A percentile compares a stretch with the other conserved stretches of the same genome.
These are phyloP conservation scores for Heliconius cydno DNA, from an alignment of 2,888 invertebrate species.

Conservation along the genomic window DNA sequence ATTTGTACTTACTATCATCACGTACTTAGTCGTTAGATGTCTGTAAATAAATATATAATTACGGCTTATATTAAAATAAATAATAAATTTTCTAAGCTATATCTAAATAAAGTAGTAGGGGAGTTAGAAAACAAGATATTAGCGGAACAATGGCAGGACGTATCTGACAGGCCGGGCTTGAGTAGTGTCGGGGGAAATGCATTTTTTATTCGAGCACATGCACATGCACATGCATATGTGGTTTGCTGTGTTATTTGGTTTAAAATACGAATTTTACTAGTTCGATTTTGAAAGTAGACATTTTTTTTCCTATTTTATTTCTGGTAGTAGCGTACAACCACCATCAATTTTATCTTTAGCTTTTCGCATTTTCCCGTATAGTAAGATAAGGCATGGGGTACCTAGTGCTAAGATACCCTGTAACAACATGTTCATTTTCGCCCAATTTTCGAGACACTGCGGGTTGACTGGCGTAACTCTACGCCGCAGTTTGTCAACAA, in stretches of 20 bases:
- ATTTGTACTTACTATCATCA: too few species aligned
- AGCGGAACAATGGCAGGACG: conserved; percentile 44
- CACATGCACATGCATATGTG: conserved; percentile 3
- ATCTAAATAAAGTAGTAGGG: background rate
- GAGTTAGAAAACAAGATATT: conserved; percentile 46
- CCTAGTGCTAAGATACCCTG: too few species aligned
- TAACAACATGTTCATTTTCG: too few species aligned
- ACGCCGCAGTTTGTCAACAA: too few species aligned
- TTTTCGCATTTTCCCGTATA: too few species aligned
- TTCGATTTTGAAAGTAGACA: background rate
- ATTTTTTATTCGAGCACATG: conserved; percentile 26
- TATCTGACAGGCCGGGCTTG: conserved; percentile 25
- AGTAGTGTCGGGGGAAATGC: conserved; percentile 29
- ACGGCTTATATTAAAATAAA: too few species aligned
- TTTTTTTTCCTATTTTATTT: background rate
- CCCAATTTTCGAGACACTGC: too few species aligned
- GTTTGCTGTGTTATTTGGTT: conserved; percentile 13
- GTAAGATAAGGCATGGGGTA: too few species aligned
- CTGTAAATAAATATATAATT: too few species aligned
- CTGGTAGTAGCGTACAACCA: background rate
- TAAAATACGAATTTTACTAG: background rate
- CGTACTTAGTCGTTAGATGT: too few species aligned
- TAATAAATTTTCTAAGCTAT: background rate
- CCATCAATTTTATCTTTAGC: too few species aligned
- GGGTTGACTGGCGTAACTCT: too few species aligned